Evolutionary conservation across 2,113 vertebrate genomes (phyloP), one percentile per base, ranked within the genome.

Genomic region (Syngnathus floridae): DNA sequence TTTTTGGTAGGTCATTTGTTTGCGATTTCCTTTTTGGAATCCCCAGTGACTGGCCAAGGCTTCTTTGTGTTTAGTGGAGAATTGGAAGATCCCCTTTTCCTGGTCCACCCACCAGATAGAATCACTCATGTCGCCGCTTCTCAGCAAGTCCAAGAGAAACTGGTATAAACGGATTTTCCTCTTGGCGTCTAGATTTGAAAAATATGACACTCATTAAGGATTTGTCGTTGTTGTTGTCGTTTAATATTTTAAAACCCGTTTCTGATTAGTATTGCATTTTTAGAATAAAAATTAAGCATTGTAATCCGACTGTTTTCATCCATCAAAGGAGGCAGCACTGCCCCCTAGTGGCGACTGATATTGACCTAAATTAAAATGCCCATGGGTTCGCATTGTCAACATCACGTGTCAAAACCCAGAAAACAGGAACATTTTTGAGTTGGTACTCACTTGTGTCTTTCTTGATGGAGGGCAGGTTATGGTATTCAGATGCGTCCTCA

Each of bases 1-100:
- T 89, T 99, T 99, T 89, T 99, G 97, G 74, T 99, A 99, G 72
- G 97, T 99, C 97, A 99, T 99, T 87, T 94, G 97, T 87, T 99
- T 99, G 81, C 97, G 95, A 78, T 99, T 99, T 79, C 97, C 97
- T 79, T 99, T 99, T 88, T 98, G 94, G 76, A 94, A 76, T 45
- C 97, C 97, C 97, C 97, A 99, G 83, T 93, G 94, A 66, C 94
- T 91, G 0, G 97, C 97, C 84, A 99, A 62, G 9, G 87, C 92
- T 77, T 99, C 97, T 90, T 99, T 99, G 92, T 98, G 94, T 88
- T 98, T 98, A 67, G 97, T 98, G 55, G 97, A 99, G 90, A 99
- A 99, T 88, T 98, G 96, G 90, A 99, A 99, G 79, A 94, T 95
- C 77, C 97, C 97, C 73, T 97, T 98, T 82, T 98, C 96, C 83